phyloP scores from a whole-genome alignment of 1,140 invertebrate species.

The Drosophila arawakana region DNA sequence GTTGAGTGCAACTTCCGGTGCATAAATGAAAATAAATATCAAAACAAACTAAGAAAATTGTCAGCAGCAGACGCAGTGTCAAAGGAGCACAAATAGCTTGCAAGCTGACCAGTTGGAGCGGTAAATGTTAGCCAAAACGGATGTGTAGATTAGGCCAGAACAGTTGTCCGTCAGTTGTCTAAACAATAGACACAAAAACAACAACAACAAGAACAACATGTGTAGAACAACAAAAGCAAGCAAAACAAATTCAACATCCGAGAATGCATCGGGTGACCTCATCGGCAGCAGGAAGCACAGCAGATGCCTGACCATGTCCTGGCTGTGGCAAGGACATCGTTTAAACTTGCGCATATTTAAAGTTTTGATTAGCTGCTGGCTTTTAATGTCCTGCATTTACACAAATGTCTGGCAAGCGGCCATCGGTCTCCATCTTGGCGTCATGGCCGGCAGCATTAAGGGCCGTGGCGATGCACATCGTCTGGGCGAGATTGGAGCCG shows the following conservation, averaged over 20 bases:
- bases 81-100: slow-evolving; percentile 8
- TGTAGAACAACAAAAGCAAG: slow-evolving; percentile 51
- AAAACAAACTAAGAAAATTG: slow-evolving; percentile 57
- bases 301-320: slow-evolving; percentile 32
- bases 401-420: slow-evolving; percentile 74
- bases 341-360: slow-evolving; percentile 80
- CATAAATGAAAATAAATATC: slow-evolving; percentile 79
- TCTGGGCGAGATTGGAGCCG: slow-evolving; percentile 51
- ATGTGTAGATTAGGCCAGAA: slow-evolving; percentile 76
- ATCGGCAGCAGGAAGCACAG: slow-evolving; percentile 23
- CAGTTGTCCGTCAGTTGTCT: slow-evolving; percentile 60
- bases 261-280: slow-evolving; percentile 72
- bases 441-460: slow-evolving; percentile 73
- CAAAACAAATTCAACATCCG: slow-evolving; percentile 54
- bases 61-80: slow-evolving; percentile 52
- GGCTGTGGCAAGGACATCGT: slow-evolving; percentile 60
- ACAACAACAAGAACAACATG: slow-evolving; percentile 59
- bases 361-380: slow-evolving; percentile 80
- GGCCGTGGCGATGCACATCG: slow-evolving; percentile 71
- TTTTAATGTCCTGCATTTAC: slow-evolving; percentile 73
- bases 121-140: slow-evolving; percentile 73
- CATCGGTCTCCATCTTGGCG: slow-evolving; percentile 46
- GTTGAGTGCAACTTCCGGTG: slow-evolving; percentile 75
- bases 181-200: slow-evolving; percentile 68
- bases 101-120: slow-evolving; percentile 52